These are phyloP conservation scores for Capitulum mitella DNA, from an alignment of 2,888 invertebrate genomes.

Conservation along the genomic window DNA sequence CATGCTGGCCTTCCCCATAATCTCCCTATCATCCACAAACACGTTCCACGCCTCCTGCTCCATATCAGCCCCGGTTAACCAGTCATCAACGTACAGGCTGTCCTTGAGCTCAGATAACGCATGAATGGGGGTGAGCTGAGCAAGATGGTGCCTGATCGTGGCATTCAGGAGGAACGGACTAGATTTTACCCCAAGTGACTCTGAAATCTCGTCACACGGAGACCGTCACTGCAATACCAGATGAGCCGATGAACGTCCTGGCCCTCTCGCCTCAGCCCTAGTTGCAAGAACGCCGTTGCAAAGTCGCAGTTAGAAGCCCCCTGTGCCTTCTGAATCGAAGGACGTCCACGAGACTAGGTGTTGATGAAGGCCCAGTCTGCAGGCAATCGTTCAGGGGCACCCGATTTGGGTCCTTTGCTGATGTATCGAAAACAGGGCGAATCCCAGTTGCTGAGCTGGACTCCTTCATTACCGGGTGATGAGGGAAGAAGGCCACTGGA, in stretches of 20 bases:
- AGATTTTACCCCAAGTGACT: neutral
- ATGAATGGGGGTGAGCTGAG: too few relatives aligned
- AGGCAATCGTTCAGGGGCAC: neutral
- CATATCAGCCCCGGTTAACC: neutral
- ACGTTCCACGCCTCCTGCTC: neutral
- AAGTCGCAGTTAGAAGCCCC: neutral
- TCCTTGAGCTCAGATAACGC: neutral
- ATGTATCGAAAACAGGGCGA: neutral
- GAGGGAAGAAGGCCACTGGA: neutral
- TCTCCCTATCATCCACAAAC: neutral
- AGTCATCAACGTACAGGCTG: neutral
- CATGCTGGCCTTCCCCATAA: neutral
- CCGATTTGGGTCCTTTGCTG: neutral
- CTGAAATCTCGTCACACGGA: neutral
- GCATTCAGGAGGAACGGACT: neutral
- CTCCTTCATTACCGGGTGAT: neutral
- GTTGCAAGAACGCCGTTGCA: neutral
- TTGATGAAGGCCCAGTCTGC: neutral
- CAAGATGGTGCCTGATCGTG: neutral
- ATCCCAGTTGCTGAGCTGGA: neutral
- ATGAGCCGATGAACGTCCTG: neutral
- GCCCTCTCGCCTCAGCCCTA: neutral
- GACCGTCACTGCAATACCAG: neutral
- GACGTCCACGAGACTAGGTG: neutral
- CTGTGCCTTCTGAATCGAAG: neutral